Percentiles rank a stretch among this genome's conserved stretches.
Evolutionary conservation across 1,140 invertebrate genomes (phyloP).

Genomic region (Drosophila paulistorum): DNA sequence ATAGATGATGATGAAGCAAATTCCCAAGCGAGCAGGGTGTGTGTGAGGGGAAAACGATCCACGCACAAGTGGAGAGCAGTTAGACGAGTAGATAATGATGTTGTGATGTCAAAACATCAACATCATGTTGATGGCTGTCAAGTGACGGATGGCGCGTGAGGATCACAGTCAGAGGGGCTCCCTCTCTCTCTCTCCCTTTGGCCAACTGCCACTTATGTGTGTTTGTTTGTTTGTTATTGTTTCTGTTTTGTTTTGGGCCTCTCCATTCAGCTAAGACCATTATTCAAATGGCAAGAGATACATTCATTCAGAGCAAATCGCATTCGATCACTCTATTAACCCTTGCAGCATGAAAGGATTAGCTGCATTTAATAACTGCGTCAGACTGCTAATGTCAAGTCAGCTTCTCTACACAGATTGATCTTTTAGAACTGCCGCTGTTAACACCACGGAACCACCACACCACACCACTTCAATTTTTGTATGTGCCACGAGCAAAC

Average conservation of each 20-base stretch:
- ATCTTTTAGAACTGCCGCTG: conserved; percentile 20
- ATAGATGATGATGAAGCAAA: conserved; percentile 56
- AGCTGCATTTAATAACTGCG: conserved; percentile 63
- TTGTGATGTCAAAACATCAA: conserved; percentile 77
- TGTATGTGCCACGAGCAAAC: conserved; percentile 33
- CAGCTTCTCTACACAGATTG: conserved; percentile 15
- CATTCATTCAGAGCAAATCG: conserved; percentile 25
- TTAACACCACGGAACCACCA: neutral
- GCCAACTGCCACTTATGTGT: conserved; percentile 47
- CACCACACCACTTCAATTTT: neutral
- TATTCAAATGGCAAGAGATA: conserved; percentile 50
- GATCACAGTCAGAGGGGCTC: conserved; percentile 42
- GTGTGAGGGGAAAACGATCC: conserved; percentile 11
- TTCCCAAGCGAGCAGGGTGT: conserved; percentile 3
- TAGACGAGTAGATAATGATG: conserved; percentile 71
- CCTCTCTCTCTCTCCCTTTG: neutral
- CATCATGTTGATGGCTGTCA: conserved; percentile 56
- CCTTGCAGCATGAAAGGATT: conserved; percentile 58
- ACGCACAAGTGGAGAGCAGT: conserved; percentile 37
- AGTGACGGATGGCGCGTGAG: conserved; percentile 72
- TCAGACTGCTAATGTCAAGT: conserved; percentile 21
- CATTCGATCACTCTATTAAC: conserved; percentile 5
- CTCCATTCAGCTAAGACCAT: conserved; percentile 42
- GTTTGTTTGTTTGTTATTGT: neutral
- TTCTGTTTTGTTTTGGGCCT: conserved; percentile 8